These are phyloP conservation scores for Danaus chrysippus DNA, from an alignment of 2,888 invertebrate species.

Conservation along the genomic window DNA sequence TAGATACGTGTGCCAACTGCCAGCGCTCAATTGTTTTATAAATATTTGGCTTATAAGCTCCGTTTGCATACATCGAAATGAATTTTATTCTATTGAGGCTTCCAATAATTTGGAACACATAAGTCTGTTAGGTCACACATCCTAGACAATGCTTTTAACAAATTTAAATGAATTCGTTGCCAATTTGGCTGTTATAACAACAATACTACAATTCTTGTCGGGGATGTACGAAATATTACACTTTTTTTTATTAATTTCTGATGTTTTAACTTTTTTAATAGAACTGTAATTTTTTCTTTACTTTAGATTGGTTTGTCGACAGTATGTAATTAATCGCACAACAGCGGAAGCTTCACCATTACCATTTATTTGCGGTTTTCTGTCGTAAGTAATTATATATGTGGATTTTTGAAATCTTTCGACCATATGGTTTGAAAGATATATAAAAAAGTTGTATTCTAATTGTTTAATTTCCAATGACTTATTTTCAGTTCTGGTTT, in stretches of 20 bases:
- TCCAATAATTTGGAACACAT: conserved; percentile 1
- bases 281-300: conserved; percentile 10
- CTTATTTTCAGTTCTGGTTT: conserved; percentile 82
- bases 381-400: conserved; percentile 80
- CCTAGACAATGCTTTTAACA: conserved; percentile 41
- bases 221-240: conserved; percentile 84
- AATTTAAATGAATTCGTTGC: conserved; percentile 50
- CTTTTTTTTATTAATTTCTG: conserved; percentile 12
- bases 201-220: conserved; percentile 90
- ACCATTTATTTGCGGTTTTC: conserved; percentile 87
- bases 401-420: no score
- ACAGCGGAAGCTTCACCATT: conserved; percentile 88
- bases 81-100: background rate
- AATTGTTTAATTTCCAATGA: background rate
- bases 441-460: no score
- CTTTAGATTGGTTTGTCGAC: conserved; percentile 86
- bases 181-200: conserved; percentile 83
- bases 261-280: conserved; percentile 10
- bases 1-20: background rate
- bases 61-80: background rate
- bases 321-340: conserved; percentile 85
- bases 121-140: background rate
- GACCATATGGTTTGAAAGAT: no score
- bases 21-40: background rate
- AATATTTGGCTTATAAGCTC: background rate